Percentiles rank a stretch among this genome's conserved stretches.
phyloP scores from a whole-genome alignment of 1,140 invertebrate species.

The Diachasma alloeum region DNA sequence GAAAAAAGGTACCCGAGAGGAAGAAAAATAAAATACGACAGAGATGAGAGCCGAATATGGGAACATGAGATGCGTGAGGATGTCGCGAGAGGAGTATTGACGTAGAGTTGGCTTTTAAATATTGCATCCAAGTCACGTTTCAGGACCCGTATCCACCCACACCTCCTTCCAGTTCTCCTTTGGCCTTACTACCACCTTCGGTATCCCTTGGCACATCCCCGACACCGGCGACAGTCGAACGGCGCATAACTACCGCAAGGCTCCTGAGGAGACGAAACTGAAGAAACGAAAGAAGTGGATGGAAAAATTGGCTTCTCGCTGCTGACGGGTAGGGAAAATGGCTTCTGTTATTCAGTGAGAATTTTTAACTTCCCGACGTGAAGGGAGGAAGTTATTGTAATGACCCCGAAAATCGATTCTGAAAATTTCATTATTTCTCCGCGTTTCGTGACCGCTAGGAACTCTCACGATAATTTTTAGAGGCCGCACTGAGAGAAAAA shows the following conservation, averaged over 20 bases:
- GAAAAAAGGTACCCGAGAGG: neutral
- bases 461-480: too few relatives aligned
- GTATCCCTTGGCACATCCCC: conserved; percentile 11
- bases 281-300: too few relatives aligned
- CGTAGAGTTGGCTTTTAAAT: conserved; percentile 53
- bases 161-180: neutral
- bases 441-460: too few relatives aligned
- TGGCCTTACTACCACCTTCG: conserved; percentile 3
- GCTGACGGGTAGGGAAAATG: too few relatives aligned
- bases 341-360: too few relatives aligned
- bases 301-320: too few relatives aligned
- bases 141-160: conserved; percentile 47
- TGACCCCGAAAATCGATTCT: too few relatives aligned
- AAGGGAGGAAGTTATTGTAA: too few relatives aligned
- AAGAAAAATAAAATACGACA: conserved; percentile 6
- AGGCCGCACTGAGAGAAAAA: too few relatives aligned
- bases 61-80: conserved; percentile 35
- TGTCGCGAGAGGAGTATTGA: conserved; percentile 49
- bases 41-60: neutral
- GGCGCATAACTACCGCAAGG: conserved; percentile 56
- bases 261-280: conserved; percentile 29
- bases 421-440: too few relatives aligned
- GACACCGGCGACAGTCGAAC: conserved; percentile 38
- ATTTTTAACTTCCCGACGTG: too few relatives aligned
- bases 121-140: conserved; percentile 58